These are phyloP conservation scores for Oxytorus armatus DNA, from an alignment of 2,888 invertebrate genomes.

Conservation along the genomic window DNA sequence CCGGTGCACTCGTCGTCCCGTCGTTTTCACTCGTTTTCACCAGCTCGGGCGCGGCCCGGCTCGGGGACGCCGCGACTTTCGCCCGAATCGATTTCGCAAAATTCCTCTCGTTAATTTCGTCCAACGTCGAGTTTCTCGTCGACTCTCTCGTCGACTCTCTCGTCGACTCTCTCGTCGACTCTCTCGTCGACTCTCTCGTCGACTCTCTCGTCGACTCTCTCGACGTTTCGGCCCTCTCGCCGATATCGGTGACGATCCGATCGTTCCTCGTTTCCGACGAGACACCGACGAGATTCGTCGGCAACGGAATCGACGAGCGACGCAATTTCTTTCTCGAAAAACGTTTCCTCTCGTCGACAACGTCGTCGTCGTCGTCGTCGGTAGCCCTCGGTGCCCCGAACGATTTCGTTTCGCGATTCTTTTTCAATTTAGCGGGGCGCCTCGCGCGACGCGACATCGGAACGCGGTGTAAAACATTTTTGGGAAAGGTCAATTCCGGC, in stretches of 20 bases:
- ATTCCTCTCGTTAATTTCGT: too few relatives aligned
- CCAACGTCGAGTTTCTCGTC: not conserved
- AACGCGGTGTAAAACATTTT: conserved; percentile 76
- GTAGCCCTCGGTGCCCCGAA: too few relatives aligned
- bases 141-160: not conserved
- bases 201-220: too few relatives aligned
- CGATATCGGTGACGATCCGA: too few relatives aligned
- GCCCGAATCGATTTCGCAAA: conserved; percentile 41
- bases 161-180: not conserved
- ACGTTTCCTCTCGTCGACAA: conserved; percentile 65
- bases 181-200: conserved; percentile 8
- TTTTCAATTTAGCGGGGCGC: conserved; percentile 58
- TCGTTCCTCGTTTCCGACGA: conserved; percentile 80
- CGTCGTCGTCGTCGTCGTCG: not conserved
- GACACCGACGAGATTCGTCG: conserved; percentile 81
- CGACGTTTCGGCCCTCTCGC: not conserved
- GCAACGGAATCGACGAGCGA: conserved; percentile 77
- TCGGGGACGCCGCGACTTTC: conserved; percentile 71
- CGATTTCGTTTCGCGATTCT: conserved; percentile 40
- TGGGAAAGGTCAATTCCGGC: conserved; percentile 73
- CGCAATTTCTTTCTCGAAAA: conserved; percentile 74
- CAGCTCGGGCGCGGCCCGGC: conserved; percentile 63
- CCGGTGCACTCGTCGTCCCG: conserved; percentile 60
- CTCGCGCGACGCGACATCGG: conserved; percentile 73
- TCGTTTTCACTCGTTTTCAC: conserved; percentile 73